phyloP scores from a whole-genome alignment of 2,113 vertebrate genomes.

The Fregata magnificens region DNA sequence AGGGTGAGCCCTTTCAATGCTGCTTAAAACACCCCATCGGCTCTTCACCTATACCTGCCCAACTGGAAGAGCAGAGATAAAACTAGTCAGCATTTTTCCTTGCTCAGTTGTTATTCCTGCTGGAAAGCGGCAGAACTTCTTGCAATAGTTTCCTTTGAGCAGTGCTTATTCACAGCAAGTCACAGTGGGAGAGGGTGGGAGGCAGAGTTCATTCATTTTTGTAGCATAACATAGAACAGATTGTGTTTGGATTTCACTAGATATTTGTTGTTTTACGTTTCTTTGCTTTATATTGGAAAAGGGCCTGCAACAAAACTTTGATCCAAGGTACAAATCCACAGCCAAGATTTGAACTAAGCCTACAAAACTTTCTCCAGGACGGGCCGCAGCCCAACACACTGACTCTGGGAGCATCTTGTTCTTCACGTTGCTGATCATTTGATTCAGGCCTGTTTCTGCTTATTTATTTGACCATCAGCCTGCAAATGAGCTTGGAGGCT shows the following conservation, averaged over 20 bases:
- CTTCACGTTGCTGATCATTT: background rate
- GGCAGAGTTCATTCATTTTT: slow-evolving; percentile 62
- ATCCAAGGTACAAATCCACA: slow-evolving; percentile 55
- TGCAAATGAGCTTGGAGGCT: background rate
- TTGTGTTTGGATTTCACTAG: slow-evolving; percentile 52
- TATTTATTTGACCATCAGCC: slow-evolving; percentile 19
- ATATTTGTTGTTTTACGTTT: slow-evolving; percentile 56
- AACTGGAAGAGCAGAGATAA: background rate
- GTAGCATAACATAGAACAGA: slow-evolving; percentile 48
- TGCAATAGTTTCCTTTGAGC: background rate
- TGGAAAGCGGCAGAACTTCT: background rate
- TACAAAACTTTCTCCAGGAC: background rate
- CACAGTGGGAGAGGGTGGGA: slow-evolving; percentile 66
- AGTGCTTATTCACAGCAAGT: slow-evolving; percentile 45
- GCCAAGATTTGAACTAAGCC: slow-evolving; percentile 54
- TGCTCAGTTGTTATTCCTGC: background rate
- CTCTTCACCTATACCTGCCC: background rate
- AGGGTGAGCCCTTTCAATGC: background rate
- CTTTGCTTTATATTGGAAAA: slow-evolving; percentile 58
- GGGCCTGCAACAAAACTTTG: slow-evolving; percentile 44
- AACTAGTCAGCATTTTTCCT: background rate
- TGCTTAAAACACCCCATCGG: fast-evolving
- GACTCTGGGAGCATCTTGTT: background rate
- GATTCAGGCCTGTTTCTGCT: background rate
- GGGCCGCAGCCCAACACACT: background rate